Base-by-base conservation (phyloP, 2,113 vertebrate genomes). In the Periophthalmus modestus region DNA sequence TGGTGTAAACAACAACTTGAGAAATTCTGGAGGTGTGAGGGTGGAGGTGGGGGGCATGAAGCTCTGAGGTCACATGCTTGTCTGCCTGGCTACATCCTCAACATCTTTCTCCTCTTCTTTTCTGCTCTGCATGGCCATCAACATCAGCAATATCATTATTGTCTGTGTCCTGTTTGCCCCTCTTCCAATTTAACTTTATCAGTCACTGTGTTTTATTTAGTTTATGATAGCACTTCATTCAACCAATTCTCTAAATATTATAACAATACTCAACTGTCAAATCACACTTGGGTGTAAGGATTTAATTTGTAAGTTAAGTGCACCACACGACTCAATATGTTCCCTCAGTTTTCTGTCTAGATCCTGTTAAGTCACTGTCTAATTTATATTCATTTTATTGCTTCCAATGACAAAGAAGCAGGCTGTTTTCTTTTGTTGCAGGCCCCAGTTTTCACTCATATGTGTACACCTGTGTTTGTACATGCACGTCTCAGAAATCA, bases 31-130 rank as follows among this genome's bases (percentile, higher is more conserved):
- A 85, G 85, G 81, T 89, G 84, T 88, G 82, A 82, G 85, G 78
- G 79, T 73, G 34, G 75, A 79, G 82, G 80, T 82, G 86, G 81
- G 82, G 86, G 76, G 79, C 76, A 81, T 85, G 68, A 82, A 82
- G 77, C 88, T 85, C 84, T 87, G 85, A 91, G 84, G 84, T 78
- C 74, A 83, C 75, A 78, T 91, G 88, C 83, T 87, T 89, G 75
- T 69, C 76, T 88, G 88, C 80, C 59, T 91, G 77, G 70, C 84
- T 59, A 78, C 76, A 80, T 62, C 61, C 81, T 52, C 77, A 85
- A 77, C 79, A 75, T 87, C 15, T 86, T 59, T 70, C 63, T 68
- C 69, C 63, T 81, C 59, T 23, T 80, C 67, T 89, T 65, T 73
- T 80, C 69, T 89, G 68, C 83, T 89, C 75, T 89, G 89, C 89